These are phyloP conservation scores for Eretmochelys imbricata DNA, from an alignment of 2,113 vertebrate species.

Conservation along the genomic window DNA sequence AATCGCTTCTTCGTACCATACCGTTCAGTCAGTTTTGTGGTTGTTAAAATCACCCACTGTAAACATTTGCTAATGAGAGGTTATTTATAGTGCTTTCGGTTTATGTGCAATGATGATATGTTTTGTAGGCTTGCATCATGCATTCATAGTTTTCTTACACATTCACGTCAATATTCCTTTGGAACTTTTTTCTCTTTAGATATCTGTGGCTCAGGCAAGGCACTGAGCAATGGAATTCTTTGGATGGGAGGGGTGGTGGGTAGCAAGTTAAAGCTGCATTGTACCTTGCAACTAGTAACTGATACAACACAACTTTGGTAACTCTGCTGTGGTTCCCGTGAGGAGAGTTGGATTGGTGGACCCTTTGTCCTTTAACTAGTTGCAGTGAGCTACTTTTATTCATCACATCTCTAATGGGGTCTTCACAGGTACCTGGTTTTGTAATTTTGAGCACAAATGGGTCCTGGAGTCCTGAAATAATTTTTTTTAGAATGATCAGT, in stretches of 20 bases:
- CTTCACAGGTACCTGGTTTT: neutral
- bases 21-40: neutral
- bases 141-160: neutral
- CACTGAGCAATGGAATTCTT: neutral
- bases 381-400: slow-evolving; percentile 35
- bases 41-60: neutral
- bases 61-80: neutral
- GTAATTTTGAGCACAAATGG: neutral
- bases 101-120: neutral
- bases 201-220: neutral
- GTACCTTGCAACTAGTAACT: rapidly evolving
- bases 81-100: neutral
- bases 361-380: rapidly evolving
- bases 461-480: neutral
- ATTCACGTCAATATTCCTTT: neutral
- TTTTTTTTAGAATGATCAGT: neutral
- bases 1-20: neutral
- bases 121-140: rapidly evolving
- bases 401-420: neutral
- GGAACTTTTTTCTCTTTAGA: neutral
- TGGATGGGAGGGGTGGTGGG: neutral
- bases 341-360: neutral
- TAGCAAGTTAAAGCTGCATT: neutral
- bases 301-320: neutral
- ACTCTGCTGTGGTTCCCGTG: neutral